phyloP scores from a whole-genome alignment of 2,888 invertebrate genomes.

The Leptura quadrifasciata region DNA sequence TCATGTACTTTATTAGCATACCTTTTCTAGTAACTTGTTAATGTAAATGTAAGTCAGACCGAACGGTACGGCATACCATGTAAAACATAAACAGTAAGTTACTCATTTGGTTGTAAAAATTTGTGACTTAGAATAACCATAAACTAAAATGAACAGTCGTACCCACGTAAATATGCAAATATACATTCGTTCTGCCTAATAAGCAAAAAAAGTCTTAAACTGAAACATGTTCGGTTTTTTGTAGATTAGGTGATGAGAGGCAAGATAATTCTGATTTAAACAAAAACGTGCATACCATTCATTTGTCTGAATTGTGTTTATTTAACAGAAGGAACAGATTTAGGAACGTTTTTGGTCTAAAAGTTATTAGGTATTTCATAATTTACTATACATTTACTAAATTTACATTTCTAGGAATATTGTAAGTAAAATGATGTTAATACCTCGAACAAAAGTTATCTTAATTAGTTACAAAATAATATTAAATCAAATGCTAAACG shows the following conservation, averaged over 20 bases:
- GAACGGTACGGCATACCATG: not conserved
- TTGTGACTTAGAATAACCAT: conserved; percentile 1
- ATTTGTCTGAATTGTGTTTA: no score
- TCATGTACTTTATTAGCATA: conserved; percentile 4
- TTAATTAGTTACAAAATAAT: no score
- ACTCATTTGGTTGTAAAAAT: conserved; percentile 2
- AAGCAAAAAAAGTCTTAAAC: not conserved
- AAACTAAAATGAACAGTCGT: not conserved
- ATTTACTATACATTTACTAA: no score
- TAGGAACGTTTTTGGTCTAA: no score
- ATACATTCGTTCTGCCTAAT: not conserved
- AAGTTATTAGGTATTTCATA: no score
- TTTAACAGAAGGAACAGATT: no score
- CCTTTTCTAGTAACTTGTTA: conserved; percentile 7
- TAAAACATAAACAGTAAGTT: conserved; percentile 3
- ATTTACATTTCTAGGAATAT: no score
- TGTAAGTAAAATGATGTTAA: no score
- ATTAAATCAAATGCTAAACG: no score
- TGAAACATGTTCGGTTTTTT: no score
- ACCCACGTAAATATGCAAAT: conserved; percentile 3
- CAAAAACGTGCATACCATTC: not conserved
- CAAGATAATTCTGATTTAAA: not conserved
- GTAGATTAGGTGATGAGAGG: not conserved
- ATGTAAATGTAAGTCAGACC: conserved; percentile 1
- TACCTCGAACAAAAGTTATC: no score